Base-by-base conservation (phyloP, 2,888 invertebrate species). In the Hemithea aestivaria region DNA sequence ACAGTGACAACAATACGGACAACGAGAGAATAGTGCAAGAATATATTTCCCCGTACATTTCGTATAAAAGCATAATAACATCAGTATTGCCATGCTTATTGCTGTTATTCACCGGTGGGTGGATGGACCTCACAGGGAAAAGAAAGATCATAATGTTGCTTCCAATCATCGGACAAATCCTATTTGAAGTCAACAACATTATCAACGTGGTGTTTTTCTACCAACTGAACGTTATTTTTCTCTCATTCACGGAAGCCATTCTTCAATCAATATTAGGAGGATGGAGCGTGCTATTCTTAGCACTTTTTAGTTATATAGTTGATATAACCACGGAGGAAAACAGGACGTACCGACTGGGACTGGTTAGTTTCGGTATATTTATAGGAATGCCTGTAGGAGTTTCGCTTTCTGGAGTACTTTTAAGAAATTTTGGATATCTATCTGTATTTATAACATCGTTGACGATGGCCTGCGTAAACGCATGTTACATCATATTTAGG, bases 41-140 rank as follows among this genome's bases (percentile, higher is more conserved):
- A 51, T 70, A 91, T 51, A 90, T 91, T 1, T 92, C 93, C 0
- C 88, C 89, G 1, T 92, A 93, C 90, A 89, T 90, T 29, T 90
- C 92, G 9, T 93, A 93, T 92, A 92, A 92, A 65, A 92, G 93
- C 1, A 89, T 92, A 35, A 74, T 93, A 9, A 93, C 93, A 64
- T 92, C 92, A 52, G 85, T 90, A n/a, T 76, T 93, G 6, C 93
- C 93, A 20, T 91, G 92, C 6, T 71, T 93, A 21, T 66, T 93
- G 27, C 93, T 94, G 30, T 76, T 93, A 40, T 77, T 87, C 36
- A 48, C 83, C 7, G 87, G 87, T 1, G 74, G 82, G 2, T 88
- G 87, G 87, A 82, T 79, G 42, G 85, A 87, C 45, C 62, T 74
- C 8, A 70, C 73, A 11, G 76, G 76, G 7, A 53, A 64, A 23